These are phyloP conservation scores for Hyperoodon ampullatus DNA, from an alignment of 2,113 vertebrate genomes.

Conservation along the genomic window DNA sequence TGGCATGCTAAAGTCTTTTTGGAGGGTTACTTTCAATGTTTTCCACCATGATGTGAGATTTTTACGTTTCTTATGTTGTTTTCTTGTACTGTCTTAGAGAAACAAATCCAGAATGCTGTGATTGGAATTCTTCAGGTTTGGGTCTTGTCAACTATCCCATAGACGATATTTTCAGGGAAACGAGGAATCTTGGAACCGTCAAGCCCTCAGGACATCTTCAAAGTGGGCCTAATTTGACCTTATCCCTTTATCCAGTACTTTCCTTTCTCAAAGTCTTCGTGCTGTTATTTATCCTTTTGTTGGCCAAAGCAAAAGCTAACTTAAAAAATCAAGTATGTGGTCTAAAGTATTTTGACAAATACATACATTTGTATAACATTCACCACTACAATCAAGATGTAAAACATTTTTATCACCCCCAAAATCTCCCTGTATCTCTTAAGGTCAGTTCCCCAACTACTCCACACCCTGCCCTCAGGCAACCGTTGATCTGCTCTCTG, in stretches of 20 bases:
- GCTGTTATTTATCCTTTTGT: background rate
- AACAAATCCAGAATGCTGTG: background rate
- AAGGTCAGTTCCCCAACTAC: background rate
- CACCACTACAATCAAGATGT: background rate
- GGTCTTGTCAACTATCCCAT: background rate
- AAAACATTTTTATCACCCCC: background rate
- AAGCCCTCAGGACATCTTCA: background rate
- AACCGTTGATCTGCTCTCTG: background rate
- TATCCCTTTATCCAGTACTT: background rate
- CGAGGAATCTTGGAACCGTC: background rate
- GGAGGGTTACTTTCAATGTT: conserved; percentile 81
- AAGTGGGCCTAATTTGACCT: background rate
- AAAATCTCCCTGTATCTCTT: background rate
- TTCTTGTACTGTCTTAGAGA: background rate
- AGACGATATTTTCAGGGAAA: background rate
- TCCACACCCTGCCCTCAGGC: background rate
- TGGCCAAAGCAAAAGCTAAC: background rate
- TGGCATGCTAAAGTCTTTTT: conserved; percentile 82
- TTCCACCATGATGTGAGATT: conserved; percentile 73
- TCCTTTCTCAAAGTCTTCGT: background rate
- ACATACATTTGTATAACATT: background rate
- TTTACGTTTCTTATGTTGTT: conserved; percentile 47
- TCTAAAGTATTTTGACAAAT: background rate
- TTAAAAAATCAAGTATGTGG: background rate
- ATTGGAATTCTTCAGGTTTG: background rate